Conservation (phyloP, 2,888 invertebrate species). For the Nephrotoma guestfalica region DNA sequence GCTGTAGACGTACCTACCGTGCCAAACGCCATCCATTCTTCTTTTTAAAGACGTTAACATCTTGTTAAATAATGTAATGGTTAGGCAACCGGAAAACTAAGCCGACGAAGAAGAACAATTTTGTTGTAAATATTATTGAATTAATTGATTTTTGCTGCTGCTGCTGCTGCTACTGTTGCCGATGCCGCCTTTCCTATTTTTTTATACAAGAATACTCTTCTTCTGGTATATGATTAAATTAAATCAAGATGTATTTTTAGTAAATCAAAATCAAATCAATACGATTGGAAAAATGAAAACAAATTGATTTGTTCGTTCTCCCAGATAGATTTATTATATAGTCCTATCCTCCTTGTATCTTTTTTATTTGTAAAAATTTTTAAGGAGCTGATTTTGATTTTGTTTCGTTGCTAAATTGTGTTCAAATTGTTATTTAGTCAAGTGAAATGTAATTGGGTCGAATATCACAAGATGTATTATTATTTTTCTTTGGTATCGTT, state of each 20-base stretch:
- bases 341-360: background rate
- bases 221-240: background rate
- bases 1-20: too few relatives aligned
- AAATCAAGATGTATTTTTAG: background rate
- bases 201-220: background rate
- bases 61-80: too few relatives aligned
- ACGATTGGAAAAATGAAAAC: background rate
- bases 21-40: too few relatives aligned
- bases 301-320: background rate
- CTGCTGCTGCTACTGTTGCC: background rate
- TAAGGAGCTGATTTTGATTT: background rate
- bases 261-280: background rate
- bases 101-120: background rate
- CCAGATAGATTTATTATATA: background rate
- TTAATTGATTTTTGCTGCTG: background rate
- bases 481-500: background rate
- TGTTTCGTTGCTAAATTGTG: background rate
- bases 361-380: background rate
- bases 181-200: background rate
- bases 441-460: background rate
- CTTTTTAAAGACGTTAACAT: too few relatives aligned
- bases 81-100: background rate
- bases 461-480: background rate
- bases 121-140: background rate
- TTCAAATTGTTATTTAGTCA: background rate